A percentile compares a stretch with the other conserved stretches of the same genome.
These are phyloP conservation scores for Buteo buteo DNA, from an alignment of 2,113 vertebrate species.

Conservation along the genomic window DNA sequence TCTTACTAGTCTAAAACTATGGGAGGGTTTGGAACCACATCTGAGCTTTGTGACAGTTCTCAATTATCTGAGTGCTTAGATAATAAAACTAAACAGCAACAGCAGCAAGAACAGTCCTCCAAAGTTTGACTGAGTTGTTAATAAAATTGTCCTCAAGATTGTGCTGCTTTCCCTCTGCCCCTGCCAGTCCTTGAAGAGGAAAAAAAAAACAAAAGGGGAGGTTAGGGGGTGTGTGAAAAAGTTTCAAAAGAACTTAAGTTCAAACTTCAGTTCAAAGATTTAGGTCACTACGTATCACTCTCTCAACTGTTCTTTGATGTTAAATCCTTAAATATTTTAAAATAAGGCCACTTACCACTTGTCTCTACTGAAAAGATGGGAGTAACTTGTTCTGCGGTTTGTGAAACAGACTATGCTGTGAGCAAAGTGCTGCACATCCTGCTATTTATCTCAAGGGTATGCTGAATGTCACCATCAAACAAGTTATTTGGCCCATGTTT, in stretches of 20 bases:
- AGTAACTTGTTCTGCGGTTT: background rate
- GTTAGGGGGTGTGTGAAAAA: background rate
- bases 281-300: background rate
- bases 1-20: background rate
- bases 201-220: fast-evolving
- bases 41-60: background rate
- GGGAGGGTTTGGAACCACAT: background rate
- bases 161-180: background rate
- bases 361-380: background rate
- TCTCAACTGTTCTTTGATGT: background rate
- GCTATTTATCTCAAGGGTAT: background rate
- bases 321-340: background rate
- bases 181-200: background rate
- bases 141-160: background rate
- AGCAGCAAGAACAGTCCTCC: background rate
- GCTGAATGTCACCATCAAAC: background rate
- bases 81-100: background rate
- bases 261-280: background rate
- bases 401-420: background rate
- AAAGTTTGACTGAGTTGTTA: background rate
- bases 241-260: background rate
- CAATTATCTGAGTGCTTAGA: background rate
- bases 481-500: background rate
- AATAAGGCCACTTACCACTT: background rate
- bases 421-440: background rate